phyloP scores from a whole-genome alignment of 2,888 invertebrate genomes.

The Parasteatoda lunata region DNA sequence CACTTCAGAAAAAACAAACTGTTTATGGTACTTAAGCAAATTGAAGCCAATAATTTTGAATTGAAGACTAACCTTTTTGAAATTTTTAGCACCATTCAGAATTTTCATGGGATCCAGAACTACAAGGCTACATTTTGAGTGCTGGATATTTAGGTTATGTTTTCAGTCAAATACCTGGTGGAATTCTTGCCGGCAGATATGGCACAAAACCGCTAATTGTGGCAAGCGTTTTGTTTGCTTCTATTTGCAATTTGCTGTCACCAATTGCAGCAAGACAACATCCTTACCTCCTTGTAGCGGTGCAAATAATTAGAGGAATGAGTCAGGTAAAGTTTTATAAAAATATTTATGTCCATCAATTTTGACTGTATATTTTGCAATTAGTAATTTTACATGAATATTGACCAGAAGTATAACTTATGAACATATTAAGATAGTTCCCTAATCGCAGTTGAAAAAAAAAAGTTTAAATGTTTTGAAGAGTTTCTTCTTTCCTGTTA shows the following conservation, averaged over 20 bases:
- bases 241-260: slow-evolving; percentile 45
- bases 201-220: slow-evolving; percentile 49
- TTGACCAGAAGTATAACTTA: too few species aligned
- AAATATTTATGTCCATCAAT: too few species aligned
- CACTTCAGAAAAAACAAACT: neutral
- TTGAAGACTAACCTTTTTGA: too few species aligned
- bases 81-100: slow-evolving; percentile 19
- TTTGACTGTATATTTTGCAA: too few species aligned
- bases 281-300: slow-evolving; percentile 26
- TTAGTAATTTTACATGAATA: too few species aligned
- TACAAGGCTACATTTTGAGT: slow-evolving; percentile 57
- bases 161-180: slow-evolving; percentile 52
- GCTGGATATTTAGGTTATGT: slow-evolving; percentile 54
- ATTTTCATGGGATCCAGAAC: slow-evolving; percentile 55
- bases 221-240: slow-evolving; percentile 22
- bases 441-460: too few species aligned
- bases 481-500: too few species aligned
- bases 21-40: too few species aligned
- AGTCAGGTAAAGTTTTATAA: slow-evolving; percentile 24
- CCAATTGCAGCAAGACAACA: slow-evolving; percentile 34
- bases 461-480: too few species aligned
- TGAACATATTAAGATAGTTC: too few species aligned
- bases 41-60: too few species aligned
- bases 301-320: slow-evolving; percentile 43
- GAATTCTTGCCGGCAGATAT: slow-evolving; percentile 42